These are phyloP conservation scores for Platorchestia sp. DNA, from an alignment of 1,140 invertebrate species.

Conservation along the genomic window DNA sequence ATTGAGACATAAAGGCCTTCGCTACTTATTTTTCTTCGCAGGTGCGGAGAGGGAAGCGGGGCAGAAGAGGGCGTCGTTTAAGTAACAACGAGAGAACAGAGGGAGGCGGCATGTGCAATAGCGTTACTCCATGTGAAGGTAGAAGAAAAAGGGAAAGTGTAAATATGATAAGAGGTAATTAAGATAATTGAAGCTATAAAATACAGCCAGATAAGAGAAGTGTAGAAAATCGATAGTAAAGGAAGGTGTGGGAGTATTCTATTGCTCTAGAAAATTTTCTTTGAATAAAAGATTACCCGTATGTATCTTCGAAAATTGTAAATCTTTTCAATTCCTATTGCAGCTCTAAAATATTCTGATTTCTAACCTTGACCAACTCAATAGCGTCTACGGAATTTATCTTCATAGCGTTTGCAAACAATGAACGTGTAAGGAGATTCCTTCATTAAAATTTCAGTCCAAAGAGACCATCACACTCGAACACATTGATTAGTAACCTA, in stretches of 20 bases:
- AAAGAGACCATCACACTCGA: too few relatives aligned
- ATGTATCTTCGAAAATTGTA: not conserved
- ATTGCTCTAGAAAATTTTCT: not conserved
- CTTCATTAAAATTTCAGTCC: too few relatives aligned
- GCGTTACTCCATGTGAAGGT: not conserved
- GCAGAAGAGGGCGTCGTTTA: not conserved
- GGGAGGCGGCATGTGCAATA: too few relatives aligned
- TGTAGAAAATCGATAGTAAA: not conserved
- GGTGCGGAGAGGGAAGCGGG: not conserved
- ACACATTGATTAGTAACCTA: too few relatives aligned
- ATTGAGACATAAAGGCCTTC: constrained; percentile 19
- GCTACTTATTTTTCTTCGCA: not conserved
- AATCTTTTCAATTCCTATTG: not conserved
- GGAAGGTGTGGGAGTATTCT: not conserved
- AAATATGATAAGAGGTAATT: not conserved
- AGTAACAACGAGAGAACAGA: too few relatives aligned
- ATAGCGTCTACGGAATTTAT: not conserved
- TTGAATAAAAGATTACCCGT: not conserved
- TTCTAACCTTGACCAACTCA: not conserved
- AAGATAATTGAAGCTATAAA: not conserved
- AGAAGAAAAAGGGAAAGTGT: too few relatives aligned
- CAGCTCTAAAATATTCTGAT: not conserved
- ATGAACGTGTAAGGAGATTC: not conserved
- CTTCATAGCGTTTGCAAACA: not conserved
- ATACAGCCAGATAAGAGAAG: not conserved